These are phyloP conservation scores for Chionoecetes opilio DNA, from an alignment of 1,140 invertebrate species.

Conservation along the genomic window DNA sequence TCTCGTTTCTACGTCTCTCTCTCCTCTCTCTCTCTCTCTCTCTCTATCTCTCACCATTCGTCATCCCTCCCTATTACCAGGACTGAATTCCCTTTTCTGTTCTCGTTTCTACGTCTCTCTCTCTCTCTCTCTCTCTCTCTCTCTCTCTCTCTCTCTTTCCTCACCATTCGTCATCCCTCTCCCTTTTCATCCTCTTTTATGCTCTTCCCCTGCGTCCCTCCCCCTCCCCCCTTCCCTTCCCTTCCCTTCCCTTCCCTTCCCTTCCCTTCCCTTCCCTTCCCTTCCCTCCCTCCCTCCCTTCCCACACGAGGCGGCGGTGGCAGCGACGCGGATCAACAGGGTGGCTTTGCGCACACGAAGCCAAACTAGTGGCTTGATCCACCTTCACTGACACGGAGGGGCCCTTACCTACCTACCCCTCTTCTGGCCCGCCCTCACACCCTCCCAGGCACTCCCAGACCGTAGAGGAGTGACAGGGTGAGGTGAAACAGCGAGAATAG, in stretches of 20 bases:
- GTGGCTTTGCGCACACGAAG: slow-evolving; percentile 5
- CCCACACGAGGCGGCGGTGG: not conserved
- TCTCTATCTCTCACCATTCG: not conserved
- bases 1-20: not conserved
- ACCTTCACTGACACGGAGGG: not conserved
- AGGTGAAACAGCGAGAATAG: not conserved
- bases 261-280: not conserved
- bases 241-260: not conserved
- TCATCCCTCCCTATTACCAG: too few species aligned
- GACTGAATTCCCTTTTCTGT: not conserved
- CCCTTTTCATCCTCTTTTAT: not conserved
- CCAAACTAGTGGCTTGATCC: not conserved
- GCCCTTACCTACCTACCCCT: not conserved
- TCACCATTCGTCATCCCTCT: not conserved
- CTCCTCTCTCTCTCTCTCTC: not conserved
- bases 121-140: not conserved
- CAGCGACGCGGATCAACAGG: not conserved
- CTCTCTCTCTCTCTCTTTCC: not conserved
- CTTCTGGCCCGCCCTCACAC: not conserved
- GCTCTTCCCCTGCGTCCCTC: too few species aligned
- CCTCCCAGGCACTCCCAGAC: not conserved
- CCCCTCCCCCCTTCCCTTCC: not conserved
- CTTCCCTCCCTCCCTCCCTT: not conserved
- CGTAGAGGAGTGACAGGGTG: slow-evolving; percentile 25
- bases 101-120: not conserved